Conservation (phyloP, 2,113 vertebrate species). For the Columba livia region DNA sequence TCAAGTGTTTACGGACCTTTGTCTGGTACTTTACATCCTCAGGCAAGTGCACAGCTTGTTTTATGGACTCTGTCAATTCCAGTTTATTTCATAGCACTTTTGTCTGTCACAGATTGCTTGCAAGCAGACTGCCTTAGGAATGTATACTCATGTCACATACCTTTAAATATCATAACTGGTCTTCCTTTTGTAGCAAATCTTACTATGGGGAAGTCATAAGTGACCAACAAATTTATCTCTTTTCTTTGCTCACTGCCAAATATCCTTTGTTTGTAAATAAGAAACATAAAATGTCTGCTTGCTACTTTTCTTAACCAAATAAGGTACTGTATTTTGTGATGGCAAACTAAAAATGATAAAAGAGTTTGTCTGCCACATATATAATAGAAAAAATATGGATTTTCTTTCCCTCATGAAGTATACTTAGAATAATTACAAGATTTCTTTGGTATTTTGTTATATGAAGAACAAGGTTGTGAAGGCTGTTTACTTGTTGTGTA, state of each 20-base stretch:
- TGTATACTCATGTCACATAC: not conserved
- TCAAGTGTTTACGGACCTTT: not conserved
- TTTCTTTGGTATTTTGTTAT: not conserved
- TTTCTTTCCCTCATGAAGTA: not conserved
- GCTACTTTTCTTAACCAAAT: not conserved
- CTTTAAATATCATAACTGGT: constrained; percentile 46
- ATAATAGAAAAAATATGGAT: not conserved
- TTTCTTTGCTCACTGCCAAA: not conserved
- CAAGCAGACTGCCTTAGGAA: constrained; percentile 46
- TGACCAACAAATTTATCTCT: not conserved
- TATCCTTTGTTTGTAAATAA: not conserved
- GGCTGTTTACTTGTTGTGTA: not conserved
- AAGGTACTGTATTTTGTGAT: not conserved
- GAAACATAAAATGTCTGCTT: not conserved
- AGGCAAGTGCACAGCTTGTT: constrained; percentile 46
- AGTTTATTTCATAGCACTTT: constrained; percentile 25
- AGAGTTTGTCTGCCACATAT: not conserved
- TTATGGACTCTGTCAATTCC: constrained; percentile 52
- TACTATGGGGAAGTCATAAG: constrained; percentile 5
- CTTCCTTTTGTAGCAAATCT: constrained; percentile 25
- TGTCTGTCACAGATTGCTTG: constrained; percentile 27
- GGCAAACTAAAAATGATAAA: not conserved
- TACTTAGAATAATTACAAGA: not conserved
- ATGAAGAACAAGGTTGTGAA: not conserved
- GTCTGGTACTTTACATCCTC: constrained; percentile 16